Evolutionary conservation across 2,113 vertebrate genomes (phyloP).

Genomic region (Panthera leo): DNA sequence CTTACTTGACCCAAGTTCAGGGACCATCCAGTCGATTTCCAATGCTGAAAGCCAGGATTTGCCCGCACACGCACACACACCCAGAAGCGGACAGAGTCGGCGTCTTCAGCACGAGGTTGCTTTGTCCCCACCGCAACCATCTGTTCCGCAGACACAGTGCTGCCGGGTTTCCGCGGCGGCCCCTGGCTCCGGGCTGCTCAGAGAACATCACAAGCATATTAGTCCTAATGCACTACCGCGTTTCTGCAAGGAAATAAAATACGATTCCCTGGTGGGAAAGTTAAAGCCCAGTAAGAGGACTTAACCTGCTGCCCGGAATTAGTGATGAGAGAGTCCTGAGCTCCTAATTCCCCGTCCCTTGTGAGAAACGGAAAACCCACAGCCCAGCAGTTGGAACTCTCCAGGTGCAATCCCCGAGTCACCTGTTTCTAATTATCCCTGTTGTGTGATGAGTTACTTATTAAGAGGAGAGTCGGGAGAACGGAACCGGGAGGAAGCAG

Average conservation of each 20-base stretch:
- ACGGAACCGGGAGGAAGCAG: neutral
- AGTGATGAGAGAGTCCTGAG: neutral
- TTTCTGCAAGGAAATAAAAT: neutral
- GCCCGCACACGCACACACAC: neutral
- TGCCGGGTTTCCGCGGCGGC: neutral
- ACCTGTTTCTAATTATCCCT: slow-evolving; percentile 63
- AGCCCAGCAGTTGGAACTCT: neutral
- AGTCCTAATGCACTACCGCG: neutral
- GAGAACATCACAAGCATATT: neutral
- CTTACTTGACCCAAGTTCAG: neutral
- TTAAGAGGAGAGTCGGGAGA: neutral
- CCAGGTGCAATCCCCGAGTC: neutral
- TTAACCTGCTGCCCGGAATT: neutral
- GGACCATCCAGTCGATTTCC: neutral
- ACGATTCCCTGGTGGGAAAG: neutral
- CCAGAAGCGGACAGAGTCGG: neutral
- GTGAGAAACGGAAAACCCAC: slow-evolving; percentile 24
- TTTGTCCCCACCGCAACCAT: neutral
- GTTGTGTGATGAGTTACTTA: neutral
- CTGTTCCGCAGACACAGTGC: neutral
- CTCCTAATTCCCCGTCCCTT: neutral
- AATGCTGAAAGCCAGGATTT: neutral
- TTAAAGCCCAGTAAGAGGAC: neutral
- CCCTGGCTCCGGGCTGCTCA: neutral
- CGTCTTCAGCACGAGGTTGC: neutral